These are phyloP conservation scores for Hoplias malabaricus DNA, from an alignment of 2,113 vertebrate species.

Conservation along the genomic window DNA sequence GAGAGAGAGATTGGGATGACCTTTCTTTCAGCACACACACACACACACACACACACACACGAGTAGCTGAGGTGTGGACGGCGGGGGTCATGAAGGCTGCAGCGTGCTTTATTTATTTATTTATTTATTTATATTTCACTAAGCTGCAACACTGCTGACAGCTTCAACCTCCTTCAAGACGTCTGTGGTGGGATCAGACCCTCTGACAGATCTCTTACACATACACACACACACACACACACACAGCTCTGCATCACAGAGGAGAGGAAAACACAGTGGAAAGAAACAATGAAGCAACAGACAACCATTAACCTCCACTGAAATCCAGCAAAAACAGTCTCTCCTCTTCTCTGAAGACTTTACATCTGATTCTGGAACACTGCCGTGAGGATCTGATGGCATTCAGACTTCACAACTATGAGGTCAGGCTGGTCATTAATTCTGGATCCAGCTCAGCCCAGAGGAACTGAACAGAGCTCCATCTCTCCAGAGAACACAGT, in stretches of 20 bases:
- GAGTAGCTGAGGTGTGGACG: constrained; percentile 39
- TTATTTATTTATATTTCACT: neutral
- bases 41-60: neutral
- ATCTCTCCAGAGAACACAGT: too few relatives aligned
- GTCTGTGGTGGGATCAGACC: neutral
- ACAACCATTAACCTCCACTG: neutral
- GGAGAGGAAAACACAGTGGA: neutral
- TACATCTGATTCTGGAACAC: too few relatives aligned
- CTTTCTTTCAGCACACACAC: constrained; percentile 30
- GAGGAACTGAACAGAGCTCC: too few relatives aligned
- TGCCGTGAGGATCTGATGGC: too few relatives aligned
- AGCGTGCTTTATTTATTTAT: neutral
- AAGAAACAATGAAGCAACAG: neutral
- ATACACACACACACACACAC: neutral
- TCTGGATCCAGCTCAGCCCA: too few relatives aligned
- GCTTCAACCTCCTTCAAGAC: constrained; percentile 3
- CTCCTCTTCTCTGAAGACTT: too few relatives aligned
- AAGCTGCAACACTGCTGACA: constrained; percentile 19
- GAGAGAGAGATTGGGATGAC: constrained; percentile 38
- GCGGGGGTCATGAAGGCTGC: constrained; percentile 8
- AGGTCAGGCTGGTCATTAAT: too few relatives aligned
- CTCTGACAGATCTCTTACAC: constrained; percentile 1
- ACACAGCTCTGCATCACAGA: neutral
- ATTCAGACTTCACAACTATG: too few relatives aligned
- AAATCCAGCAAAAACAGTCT: too few relatives aligned